Evolutionary conservation across 2,113 vertebrate species (phyloP).

Genomic region (Lathamus discolor): DNA sequence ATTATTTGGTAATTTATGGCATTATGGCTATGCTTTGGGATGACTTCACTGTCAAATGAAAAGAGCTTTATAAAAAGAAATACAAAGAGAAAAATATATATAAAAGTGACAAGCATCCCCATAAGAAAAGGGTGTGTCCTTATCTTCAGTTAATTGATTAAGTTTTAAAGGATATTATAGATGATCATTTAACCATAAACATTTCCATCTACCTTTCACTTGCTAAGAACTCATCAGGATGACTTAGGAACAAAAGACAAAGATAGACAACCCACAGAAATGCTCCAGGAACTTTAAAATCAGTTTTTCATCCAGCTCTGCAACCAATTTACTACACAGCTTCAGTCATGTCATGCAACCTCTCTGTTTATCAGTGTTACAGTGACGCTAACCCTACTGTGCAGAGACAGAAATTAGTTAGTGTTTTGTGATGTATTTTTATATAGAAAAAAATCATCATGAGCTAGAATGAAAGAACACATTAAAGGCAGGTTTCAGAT

Average conservation of each 20-base stretch:
- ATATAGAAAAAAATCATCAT: neutral
- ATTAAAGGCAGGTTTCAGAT: neutral
- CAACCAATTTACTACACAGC: neutral
- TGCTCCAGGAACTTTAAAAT: neutral
- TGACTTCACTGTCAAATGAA: slow-evolving; percentile 39
- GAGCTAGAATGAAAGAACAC: neutral
- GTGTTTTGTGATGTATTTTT: neutral
- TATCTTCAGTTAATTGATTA: neutral
- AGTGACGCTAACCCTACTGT: neutral
- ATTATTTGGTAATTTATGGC: neutral
- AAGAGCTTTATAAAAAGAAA: neutral
- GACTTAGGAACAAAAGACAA: neutral
- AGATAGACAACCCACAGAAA: neutral
- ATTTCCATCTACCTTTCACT: neutral
- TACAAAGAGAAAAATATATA: neutral
- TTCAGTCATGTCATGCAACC: neutral
- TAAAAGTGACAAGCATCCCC: neutral
- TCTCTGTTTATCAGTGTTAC: neutral
- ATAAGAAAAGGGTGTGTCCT: neutral
- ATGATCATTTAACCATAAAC: neutral
- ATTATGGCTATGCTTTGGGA: neutral
- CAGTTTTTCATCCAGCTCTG: neutral
- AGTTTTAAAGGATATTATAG: neutral
- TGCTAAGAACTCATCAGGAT: neutral
- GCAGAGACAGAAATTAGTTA: neutral